Percentiles rank a stretch among this genome's conserved stretches.
Conservation (phyloP, 2,113 vertebrate genomes). For the Oenanthe oenanthe region DNA sequence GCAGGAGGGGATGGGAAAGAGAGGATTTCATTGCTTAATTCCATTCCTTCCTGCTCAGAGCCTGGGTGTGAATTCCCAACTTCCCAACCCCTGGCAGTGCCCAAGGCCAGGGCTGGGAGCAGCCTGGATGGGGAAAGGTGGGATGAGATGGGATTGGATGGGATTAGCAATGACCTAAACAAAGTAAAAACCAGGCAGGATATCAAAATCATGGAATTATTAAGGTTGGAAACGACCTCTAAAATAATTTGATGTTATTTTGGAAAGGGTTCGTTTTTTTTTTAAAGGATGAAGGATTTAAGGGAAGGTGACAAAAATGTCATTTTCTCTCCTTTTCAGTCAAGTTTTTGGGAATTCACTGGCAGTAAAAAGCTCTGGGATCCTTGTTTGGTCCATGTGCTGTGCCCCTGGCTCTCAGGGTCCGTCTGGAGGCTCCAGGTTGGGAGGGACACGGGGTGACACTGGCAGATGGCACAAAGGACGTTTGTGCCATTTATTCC, state of each 20-base stretch:
- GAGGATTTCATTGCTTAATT: not conserved
- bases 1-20: not conserved
- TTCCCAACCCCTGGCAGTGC: not conserved
- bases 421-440: constrained; percentile 1
- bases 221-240: not conserved
- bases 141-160: not conserved
- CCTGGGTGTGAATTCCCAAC: rapidly evolving
- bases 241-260: not conserved
- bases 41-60: not conserved
- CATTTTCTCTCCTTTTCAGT: not conserved
- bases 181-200: not conserved
- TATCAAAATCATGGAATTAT: not conserved
- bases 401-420: not conserved
- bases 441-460: not conserved
- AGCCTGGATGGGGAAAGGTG: not conserved
- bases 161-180: not conserved
- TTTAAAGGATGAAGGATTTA: not conserved
- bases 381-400: not conserved
- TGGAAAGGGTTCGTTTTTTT: not conserved
- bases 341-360: not conserved
- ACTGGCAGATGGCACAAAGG: constrained; percentile 8
- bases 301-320: not conserved
- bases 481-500: not conserved
- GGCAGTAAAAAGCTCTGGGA: not conserved
- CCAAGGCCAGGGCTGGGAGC: not conserved